These are phyloP conservation scores for Lithobius niger DNA, from an alignment of 1,140 invertebrate species.

Conservation along the genomic window DNA sequence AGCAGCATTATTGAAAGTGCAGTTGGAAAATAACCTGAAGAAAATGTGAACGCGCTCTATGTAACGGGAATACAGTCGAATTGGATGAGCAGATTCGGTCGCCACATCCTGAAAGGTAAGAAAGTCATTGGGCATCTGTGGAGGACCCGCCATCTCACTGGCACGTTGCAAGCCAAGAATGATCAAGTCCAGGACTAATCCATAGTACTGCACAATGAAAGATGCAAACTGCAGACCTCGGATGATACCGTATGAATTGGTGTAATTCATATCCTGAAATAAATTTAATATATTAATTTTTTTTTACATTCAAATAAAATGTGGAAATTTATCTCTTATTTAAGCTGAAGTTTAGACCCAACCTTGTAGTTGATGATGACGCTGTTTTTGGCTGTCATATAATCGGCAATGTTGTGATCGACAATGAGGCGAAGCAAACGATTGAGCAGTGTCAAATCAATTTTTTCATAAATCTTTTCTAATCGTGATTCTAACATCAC, in stretches of 20 bases:
- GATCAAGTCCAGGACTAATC: conserved; percentile 85
- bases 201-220: conserved; percentile 97
- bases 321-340: background rate
- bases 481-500: conserved; percentile 94
- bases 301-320: background rate
- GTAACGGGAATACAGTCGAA: conserved; percentile 91
- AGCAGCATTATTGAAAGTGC: no score
- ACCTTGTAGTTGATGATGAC: conserved; percentile 98
- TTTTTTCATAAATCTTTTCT: conserved; percentile 99
- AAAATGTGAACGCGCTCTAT: conserved; percentile 94
- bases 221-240: conserved; percentile 96
- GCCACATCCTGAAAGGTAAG: conserved; percentile 81
- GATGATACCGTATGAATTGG: conserved; percentile 95
- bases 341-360: background rate
- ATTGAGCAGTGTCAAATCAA: conserved; percentile 95
- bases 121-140: conserved; percentile 97
- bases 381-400: conserved; percentile 99
- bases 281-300: background rate
- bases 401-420: conserved; percentile 99
- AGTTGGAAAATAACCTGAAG: conserved; percentile 57
- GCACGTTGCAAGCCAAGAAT: conserved; percentile 90
- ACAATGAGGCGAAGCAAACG: conserved; percentile 89
- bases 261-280: conserved; percentile 92
- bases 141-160: conserved; percentile 97
- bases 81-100: conserved; percentile 88